phyloP scores from a whole-genome alignment of 2,888 invertebrate species.

The Hybos culiciformis region DNA sequence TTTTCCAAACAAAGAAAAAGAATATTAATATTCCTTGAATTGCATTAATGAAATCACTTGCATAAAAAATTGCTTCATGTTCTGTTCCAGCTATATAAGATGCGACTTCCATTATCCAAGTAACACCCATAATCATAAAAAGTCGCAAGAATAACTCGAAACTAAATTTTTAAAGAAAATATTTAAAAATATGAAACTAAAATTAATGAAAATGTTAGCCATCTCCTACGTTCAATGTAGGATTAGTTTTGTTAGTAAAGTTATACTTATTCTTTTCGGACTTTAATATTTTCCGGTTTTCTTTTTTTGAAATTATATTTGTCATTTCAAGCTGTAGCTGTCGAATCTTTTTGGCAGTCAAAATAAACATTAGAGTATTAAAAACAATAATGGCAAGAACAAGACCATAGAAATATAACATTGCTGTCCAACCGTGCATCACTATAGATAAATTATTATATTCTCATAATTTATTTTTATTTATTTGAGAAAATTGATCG shows the following conservation, averaged over 20 bases:
- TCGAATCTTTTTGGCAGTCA: constrained; percentile 16
- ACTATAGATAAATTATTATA: too few relatives aligned
- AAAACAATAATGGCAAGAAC: constrained; percentile 13
- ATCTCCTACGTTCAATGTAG: too few relatives aligned
- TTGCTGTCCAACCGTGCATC: too few relatives aligned
- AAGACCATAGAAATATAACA: constrained; percentile 14
- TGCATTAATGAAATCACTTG: constrained; percentile 44
- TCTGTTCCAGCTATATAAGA: constrained; percentile 49
- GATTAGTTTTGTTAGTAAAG: too few relatives aligned
- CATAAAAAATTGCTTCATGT: constrained; percentile 25
- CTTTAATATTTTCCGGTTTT: constrained; percentile 24
- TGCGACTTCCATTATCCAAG: constrained; percentile 67
- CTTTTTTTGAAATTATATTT: constrained; percentile 12
- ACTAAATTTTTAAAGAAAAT: constrained; percentile 35
- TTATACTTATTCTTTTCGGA: constrained; percentile 33
- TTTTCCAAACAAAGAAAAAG: constrained; percentile 49
- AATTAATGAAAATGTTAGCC: too few relatives aligned
- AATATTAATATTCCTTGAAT: constrained; percentile 46
- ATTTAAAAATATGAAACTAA: too few relatives aligned
- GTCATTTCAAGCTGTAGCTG: constrained; percentile 15
- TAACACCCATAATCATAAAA: constrained; percentile 75
- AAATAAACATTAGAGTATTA: constrained; percentile 14
- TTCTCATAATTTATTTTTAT: too few relatives aligned
- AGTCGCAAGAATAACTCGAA: constrained; percentile 66
- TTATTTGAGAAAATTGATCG: not conserved